phyloP scores from a whole-genome alignment of 2,113 vertebrate genomes.

The Vireo altiloquus region DNA sequence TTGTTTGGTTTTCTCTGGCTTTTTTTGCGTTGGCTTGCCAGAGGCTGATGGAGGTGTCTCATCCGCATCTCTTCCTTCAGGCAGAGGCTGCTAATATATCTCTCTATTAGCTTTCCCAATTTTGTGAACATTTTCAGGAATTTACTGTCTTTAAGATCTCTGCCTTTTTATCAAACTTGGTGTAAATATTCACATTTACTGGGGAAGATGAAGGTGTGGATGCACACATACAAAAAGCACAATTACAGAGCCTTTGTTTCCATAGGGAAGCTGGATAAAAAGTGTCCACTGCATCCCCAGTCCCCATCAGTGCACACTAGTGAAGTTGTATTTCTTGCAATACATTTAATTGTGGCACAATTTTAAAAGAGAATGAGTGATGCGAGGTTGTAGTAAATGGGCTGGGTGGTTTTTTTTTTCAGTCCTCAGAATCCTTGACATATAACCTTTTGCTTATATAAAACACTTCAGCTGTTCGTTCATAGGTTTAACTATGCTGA shows the following conservation, averaged over 20 bases:
- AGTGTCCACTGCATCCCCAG: not conserved
- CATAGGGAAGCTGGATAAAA: not conserved
- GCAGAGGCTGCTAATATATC: not conserved
- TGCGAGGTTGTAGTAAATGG: not conserved
- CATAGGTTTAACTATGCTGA: constrained; percentile 38
- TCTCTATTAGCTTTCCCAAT: not conserved
- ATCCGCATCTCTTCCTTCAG: not conserved
- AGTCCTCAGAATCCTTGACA: constrained; percentile 45
- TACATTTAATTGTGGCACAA: not conserved
- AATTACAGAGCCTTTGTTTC: not conserved
- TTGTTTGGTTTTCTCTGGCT: not conserved
- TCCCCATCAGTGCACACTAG: not conserved
- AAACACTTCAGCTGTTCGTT: constrained; percentile 50
- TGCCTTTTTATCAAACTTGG: not conserved
- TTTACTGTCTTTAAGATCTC: not conserved
- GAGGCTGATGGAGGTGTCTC: not conserved
- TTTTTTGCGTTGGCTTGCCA: not conserved
- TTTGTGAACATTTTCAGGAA: not conserved
- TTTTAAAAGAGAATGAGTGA: not conserved
- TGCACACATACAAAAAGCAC: accelerated
- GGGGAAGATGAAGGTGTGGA: not conserved
- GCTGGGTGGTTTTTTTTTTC: not conserved
- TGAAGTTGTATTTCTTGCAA: not conserved
- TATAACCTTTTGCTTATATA: constrained; percentile 34
- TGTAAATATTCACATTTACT: not conserved